Conservation (phyloP, 2,797 vertebrate species). For the Fratercula arctica region DNA sequence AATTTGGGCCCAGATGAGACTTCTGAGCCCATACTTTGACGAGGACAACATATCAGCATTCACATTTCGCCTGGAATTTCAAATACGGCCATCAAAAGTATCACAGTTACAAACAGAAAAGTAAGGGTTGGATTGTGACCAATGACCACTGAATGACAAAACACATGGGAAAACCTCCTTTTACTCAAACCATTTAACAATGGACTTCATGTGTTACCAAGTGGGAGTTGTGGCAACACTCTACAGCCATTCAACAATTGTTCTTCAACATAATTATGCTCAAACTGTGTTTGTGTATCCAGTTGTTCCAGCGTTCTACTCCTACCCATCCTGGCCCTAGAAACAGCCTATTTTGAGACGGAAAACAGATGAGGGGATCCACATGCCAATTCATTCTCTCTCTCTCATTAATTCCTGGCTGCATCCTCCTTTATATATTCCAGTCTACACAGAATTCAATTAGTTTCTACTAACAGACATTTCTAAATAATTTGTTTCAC, state of each 20-base stretch:
- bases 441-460: constrained; percentile 51
- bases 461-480: constrained; percentile 60
- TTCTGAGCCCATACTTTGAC: not conserved
- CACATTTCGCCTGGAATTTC: not conserved
- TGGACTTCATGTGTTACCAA: not conserved
- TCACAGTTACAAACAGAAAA: not conserved
- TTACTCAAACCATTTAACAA: not conserved
- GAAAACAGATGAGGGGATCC: constrained; percentile 28
- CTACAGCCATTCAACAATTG: not conserved
- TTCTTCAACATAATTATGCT: not conserved
- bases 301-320: not conserved
- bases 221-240: not conserved
- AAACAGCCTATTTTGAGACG: constrained; percentile 40
- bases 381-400: constrained; percentile 28
- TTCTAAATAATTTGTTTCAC: constrained; percentile 58
- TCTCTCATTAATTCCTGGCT: constrained; percentile 49
- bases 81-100: not conserved
- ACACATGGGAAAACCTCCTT: not conserved
- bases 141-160: not conserved
- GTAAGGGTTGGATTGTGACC: not conserved
- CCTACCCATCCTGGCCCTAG: not conserved
- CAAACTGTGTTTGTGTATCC: not conserved
- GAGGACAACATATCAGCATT: not conserved
- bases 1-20: not conserved
- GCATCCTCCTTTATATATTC: constrained; percentile 12